phyloP scores from a whole-genome alignment of 2,888 invertebrate genomes.

The Noctua comes region DNA sequence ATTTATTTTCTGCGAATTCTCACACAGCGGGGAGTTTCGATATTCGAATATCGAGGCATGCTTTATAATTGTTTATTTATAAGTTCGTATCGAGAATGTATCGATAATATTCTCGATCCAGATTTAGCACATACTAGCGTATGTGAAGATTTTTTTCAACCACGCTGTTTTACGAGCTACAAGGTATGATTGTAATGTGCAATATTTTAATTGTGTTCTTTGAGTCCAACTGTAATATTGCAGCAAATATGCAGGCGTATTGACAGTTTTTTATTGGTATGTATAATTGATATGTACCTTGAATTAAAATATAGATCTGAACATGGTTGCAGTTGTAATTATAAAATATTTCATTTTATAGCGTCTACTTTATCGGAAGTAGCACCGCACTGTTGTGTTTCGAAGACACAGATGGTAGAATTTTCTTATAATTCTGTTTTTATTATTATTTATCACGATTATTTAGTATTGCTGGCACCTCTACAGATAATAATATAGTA shows the following conservation, averaged over 20 bases:
- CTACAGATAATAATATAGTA: background rate
- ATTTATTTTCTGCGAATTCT: slow-evolving; percentile 65
- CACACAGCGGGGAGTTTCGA: slow-evolving; percentile 68
- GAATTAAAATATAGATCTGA: slow-evolving; percentile 56
- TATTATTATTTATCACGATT: background rate
- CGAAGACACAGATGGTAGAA: slow-evolving; percentile 20
- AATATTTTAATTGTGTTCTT: slow-evolving; percentile 72
- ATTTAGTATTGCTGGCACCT: background rate
- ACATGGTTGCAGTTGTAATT: slow-evolving; percentile 41
- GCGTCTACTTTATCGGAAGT: slow-evolving; percentile 28
- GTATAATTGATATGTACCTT: slow-evolving; percentile 56
- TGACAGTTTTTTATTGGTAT: slow-evolving; percentile 55
- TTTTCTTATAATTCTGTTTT: background rate
- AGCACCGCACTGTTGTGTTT: slow-evolving; percentile 10
- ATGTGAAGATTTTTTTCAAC: slow-evolving; percentile 70
- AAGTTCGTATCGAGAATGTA: slow-evolving; percentile 73
- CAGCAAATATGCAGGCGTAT: slow-evolving; percentile 53
- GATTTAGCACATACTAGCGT: slow-evolving; percentile 66
- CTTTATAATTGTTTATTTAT: slow-evolving; percentile 77
- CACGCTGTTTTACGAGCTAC: slow-evolving; percentile 63
- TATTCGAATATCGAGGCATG: slow-evolving; percentile 58
- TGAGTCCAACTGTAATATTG: slow-evolving; percentile 55
- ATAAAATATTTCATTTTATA: slow-evolving; percentile 46
- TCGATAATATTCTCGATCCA: slow-evolving; percentile 72
- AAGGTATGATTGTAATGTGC: slow-evolving; percentile 69